These are phyloP conservation scores for Ammodytes marinus DNA, from an alignment of 2,113 vertebrate genomes.

Conservation along the genomic window DNA sequence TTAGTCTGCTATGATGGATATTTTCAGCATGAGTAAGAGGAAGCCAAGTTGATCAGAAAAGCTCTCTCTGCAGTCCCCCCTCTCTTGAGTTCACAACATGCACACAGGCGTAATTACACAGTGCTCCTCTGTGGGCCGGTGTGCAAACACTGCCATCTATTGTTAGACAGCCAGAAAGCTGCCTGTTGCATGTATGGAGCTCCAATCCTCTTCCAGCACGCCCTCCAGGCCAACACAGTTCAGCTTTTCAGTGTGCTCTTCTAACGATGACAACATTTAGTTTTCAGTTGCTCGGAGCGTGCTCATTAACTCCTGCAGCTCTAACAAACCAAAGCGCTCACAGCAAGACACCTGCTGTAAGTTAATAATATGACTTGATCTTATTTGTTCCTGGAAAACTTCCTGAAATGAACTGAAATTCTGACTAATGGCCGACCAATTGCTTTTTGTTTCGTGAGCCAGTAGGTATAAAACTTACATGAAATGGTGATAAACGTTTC, in stretches of 20 bases:
- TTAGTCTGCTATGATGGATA: conserved; percentile 70
- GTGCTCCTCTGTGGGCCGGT: not conserved
- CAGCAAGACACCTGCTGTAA: not conserved
- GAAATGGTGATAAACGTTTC: not conserved
- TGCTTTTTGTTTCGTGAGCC: not conserved
- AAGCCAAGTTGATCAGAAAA: conserved; percentile 75
- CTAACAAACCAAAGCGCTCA: conserved; percentile 1
- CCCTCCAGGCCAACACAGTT: conserved; percentile 33
- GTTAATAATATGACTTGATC: not conserved
- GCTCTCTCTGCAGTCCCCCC: conserved; percentile 66
- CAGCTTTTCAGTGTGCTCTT: conserved; percentile 31
- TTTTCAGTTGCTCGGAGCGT: not conserved
- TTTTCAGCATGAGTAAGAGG: conserved; percentile 65
- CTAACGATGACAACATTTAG: conserved; percentile 17
- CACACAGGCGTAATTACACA: conserved; percentile 59
- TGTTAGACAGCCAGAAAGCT: conserved; percentile 16
- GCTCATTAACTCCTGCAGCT: conserved; percentile 11
- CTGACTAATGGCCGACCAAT: not conserved
- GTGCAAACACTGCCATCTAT: conserved; percentile 79
- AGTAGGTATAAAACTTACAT: not conserved
- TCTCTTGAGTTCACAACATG: conserved; percentile 53
- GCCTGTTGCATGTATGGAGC: not conserved
- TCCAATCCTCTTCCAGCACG: conserved; percentile 13
- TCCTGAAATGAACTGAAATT: not conserved
- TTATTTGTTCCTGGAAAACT: not conserved